Base-by-base conservation (phyloP, 2,797 vertebrate species). In the Ficedula albicollis region DNA sequence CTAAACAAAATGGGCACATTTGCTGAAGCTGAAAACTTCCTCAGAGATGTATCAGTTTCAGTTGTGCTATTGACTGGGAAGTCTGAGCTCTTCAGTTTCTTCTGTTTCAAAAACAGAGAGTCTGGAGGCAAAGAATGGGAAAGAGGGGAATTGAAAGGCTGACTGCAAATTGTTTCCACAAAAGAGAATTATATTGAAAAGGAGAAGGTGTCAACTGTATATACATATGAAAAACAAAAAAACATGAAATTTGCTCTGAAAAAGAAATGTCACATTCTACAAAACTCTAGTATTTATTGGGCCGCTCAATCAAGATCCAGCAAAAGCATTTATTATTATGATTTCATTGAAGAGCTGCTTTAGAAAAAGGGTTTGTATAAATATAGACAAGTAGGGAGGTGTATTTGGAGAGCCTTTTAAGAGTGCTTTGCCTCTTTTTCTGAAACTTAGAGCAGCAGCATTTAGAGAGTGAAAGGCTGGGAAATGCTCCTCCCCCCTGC, bases 31-130 rank as follows among this genome's bases (percentile, higher is more conserved):
- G 22, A 36, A 84, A 79, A 58, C 41, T 70, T 95, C 60, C 64
- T 79, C 15, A 11, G 77, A 91, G n/a, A 67, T 55, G 5, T 81
- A 84, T 94, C 76, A 17, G 49, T 94, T 95, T 93, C 77, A 79
- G 70, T 63, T 90, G 68, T 34, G 49, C 79, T 90, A 60, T 23
- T 76, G 70, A 58, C 63, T 84, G 38, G 74, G 52, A 90, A 82
- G 54, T 72, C 22, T 56, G 74, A 92, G 74, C n/a, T 84, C 46
- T 79, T 81, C 44, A 21, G 74, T 68, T 63, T 16, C 49, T 86
- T 86, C 38, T 94, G 46, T 82, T 89, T 51, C 32, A 89, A 92
- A 88, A 78, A 14, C 22, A 56, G 60, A 70, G 54, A 62, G 41
- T 38, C 73, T 88, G 43, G 77, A 94, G 48, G 54, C 44, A 72